Percentiles rank a stretch among this genome's conserved stretches.
These are phyloP conservation scores for Euthynnus affinis DNA, from an alignment of 2,797 vertebrate genomes.

Conservation along the genomic window DNA sequence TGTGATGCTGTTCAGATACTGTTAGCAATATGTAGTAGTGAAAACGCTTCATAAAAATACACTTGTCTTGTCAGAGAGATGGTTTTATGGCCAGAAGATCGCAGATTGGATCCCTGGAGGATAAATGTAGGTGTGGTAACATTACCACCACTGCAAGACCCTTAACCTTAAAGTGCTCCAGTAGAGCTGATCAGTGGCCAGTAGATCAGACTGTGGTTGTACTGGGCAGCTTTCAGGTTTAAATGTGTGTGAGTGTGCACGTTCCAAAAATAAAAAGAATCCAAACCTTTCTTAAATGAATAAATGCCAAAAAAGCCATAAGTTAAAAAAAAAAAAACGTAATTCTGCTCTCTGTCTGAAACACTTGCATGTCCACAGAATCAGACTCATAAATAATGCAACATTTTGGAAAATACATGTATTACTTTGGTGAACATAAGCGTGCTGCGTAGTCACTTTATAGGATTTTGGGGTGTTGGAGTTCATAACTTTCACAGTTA, in stretches of 20 bases:
- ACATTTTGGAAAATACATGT: too few relatives aligned
- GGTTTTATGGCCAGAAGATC: neutral
- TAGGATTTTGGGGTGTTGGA: neutral
- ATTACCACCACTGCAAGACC: neutral
- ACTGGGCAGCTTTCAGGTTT: neutral
- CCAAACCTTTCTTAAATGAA: too few relatives aligned
- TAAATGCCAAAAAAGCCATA: neutral
- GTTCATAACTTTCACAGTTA: neutral
- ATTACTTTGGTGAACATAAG: neutral
- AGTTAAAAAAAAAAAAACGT: neutral
- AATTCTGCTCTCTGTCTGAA: too few relatives aligned
- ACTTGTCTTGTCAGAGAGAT: neutral
- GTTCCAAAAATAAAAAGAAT: neutral
- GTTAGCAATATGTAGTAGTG: neutral
- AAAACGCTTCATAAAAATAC: conserved; percentile 4
- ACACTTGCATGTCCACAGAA: too few relatives aligned
- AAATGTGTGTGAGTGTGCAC: neutral
- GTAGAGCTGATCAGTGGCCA: neutral
- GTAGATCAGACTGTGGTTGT: neutral
- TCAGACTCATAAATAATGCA: too few relatives aligned
- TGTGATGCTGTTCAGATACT: conserved; percentile 18
- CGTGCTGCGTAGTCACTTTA: neutral
- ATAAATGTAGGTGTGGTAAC: neutral
- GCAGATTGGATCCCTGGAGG: neutral
- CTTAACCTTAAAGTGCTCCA: neutral